These are phyloP conservation scores for Achatina immaculata DNA, from an alignment of 1,140 invertebrate genomes.

Conservation along the genomic window DNA sequence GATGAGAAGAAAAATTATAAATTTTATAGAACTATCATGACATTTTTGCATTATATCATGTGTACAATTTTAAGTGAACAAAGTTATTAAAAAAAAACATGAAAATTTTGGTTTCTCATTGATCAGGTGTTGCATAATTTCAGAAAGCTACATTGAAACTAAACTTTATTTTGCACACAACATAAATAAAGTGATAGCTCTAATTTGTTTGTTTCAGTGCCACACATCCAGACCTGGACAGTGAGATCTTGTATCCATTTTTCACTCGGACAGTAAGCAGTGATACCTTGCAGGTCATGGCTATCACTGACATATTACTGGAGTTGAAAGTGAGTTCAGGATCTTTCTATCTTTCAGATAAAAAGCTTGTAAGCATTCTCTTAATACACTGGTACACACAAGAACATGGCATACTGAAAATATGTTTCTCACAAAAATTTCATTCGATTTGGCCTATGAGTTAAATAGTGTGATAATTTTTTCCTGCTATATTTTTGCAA, in stretches of 20 bases:
- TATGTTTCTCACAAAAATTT: neutral
- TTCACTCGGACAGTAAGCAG: conserved; percentile 31
- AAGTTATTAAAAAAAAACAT: too few relatives aligned
- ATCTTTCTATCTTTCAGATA: too few relatives aligned
- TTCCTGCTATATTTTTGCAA: too few relatives aligned
- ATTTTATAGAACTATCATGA: too few relatives aligned
- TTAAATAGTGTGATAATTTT: too few relatives aligned
- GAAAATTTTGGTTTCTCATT: too few relatives aligned
- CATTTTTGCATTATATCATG: too few relatives aligned
- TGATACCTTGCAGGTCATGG: conserved; percentile 13
- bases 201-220: neutral
- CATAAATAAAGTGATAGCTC: neutral
- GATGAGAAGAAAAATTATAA: too few relatives aligned
- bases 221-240: neutral
- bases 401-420: neutral
- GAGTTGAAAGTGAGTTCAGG: conserved; percentile 14
- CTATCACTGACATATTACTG: neutral
- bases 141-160: too few relatives aligned
- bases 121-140: too few relatives aligned
- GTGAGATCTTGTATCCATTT: conserved; percentile 10
- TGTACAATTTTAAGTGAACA: too few relatives aligned
- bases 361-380: neutral
- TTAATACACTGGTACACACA: neutral
- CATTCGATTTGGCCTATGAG: too few relatives aligned
- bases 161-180: neutral